Conservation (phyloP, 2,888 invertebrate species). For the Stratiomys singularior region DNA sequence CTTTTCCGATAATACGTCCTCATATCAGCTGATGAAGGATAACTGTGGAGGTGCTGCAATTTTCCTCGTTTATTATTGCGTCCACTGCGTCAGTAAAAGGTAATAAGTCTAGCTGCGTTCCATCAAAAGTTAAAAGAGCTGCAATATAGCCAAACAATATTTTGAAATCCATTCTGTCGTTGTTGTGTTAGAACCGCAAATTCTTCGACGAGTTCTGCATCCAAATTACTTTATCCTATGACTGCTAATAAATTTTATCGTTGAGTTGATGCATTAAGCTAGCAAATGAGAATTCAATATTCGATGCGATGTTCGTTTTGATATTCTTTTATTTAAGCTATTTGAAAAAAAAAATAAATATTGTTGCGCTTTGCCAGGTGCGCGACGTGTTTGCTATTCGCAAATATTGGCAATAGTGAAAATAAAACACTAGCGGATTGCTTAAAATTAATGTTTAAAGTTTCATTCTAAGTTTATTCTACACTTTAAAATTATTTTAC, state of each 20-base stretch:
- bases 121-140: too few relatives aligned
- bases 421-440: too few relatives aligned
- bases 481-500: too few relatives aligned
- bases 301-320: not conserved
- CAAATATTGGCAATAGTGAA: too few relatives aligned
- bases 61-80: not conserved
- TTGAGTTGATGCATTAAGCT: not conserved
- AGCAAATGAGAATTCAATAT: not conserved
- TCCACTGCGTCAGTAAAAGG: too few relatives aligned
- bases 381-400: too few relatives aligned
- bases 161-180: not conserved
- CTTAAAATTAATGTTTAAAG: too few relatives aligned
- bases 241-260: not conserved
- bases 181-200: not conserved
- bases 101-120: too few relatives aligned
- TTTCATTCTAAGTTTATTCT: too few relatives aligned
- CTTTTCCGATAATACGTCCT: slow-evolving; percentile 1
- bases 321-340: not conserved
- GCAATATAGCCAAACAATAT: too few relatives aligned
- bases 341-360: not conserved
- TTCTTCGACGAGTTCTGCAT: not conserved
- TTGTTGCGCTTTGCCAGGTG: too few relatives aligned
- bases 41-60: not conserved
- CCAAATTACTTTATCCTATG: not conserved
- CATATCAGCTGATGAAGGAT: slow-evolving; percentile 2